Conservation (phyloP, 1,140 invertebrate species). For the Popillia japonica region DNA sequence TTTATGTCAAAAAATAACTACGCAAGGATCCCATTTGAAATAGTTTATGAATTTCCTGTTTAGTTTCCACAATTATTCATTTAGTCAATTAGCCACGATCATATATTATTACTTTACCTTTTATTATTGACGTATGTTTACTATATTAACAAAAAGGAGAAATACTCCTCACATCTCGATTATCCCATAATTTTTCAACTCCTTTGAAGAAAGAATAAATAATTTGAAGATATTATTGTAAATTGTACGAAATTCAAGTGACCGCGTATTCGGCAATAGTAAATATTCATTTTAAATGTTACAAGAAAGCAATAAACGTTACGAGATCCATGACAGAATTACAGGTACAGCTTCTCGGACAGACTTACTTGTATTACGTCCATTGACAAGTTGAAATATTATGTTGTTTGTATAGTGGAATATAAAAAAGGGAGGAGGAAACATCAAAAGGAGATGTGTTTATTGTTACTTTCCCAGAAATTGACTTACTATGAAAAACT, state of each 20-base stretch:
- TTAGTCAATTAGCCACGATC: slow-evolving; percentile 19
- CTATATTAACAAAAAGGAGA: slow-evolving; percentile 31
- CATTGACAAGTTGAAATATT: slow-evolving; percentile 35
- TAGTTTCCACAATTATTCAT: slow-evolving; percentile 34
- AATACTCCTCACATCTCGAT: slow-evolving; percentile 7
- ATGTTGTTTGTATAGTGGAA: slow-evolving; percentile 27
- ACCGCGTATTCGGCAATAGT: slow-evolving; percentile 26
- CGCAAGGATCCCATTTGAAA: background rate
- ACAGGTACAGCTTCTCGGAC: slow-evolving; percentile 7
- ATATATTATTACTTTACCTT: slow-evolving; percentile 28
- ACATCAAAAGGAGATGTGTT: slow-evolving; percentile 31
- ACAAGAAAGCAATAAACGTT: slow-evolving; percentile 25
- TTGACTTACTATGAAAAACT: slow-evolving; percentile 35
- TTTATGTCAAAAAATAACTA: slow-evolving; percentile 25
- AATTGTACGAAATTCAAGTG: slow-evolving; percentile 30
- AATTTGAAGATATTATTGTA: slow-evolving; percentile 31
- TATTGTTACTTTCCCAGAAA: slow-evolving; percentile 24
- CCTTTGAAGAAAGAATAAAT: slow-evolving; percentile 35
- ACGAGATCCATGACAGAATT: slow-evolving; percentile 27
- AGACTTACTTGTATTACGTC: slow-evolving; percentile 33
- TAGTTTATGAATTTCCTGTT: slow-evolving; percentile 19
- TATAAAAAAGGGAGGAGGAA: slow-evolving; percentile 25
- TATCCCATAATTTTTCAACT: slow-evolving; percentile 23
- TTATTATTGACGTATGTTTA: slow-evolving; percentile 28
- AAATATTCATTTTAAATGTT: slow-evolving; percentile 33